Percentiles rank a stretch among this genome's conserved stretches.
phyloP scores from a whole-genome alignment of 2,113 vertebrate genomes.

The Camelus bactrianus region DNA sequence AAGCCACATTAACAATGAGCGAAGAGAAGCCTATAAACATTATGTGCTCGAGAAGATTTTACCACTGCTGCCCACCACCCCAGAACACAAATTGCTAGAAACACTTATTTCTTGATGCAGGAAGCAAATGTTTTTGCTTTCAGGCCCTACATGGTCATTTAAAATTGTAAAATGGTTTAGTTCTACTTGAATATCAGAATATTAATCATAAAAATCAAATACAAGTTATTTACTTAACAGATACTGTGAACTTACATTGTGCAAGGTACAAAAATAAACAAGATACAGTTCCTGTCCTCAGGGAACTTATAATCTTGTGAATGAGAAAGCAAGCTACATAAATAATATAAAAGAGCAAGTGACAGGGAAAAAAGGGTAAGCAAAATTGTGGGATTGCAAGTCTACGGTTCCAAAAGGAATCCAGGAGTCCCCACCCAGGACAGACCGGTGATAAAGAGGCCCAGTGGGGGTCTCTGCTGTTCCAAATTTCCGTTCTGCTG shows the following conservation, averaged over 20 bases:
- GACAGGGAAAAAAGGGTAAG: not conserved
- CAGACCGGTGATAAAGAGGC: not conserved
- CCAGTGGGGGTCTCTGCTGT: not conserved
- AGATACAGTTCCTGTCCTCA: not conserved
- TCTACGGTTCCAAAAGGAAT: not conserved
- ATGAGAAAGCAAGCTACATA: not conserved
- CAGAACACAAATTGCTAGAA: not conserved
- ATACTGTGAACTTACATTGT: not conserved
- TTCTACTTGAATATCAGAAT: constrained; percentile 11
- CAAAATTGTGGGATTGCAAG: too few species aligned
- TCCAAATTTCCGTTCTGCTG: not conserved
- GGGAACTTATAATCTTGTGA: not conserved
- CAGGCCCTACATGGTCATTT: not conserved
- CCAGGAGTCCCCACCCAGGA: not conserved
- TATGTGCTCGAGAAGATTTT: not conserved
- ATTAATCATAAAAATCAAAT: not conserved
- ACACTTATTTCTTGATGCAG: not conserved
- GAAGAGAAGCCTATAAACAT: not conserved
- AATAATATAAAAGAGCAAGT: not conserved
- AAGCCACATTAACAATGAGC: not conserved
- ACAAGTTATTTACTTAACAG: not conserved
- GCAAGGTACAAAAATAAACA: not conserved
- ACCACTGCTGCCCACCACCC: accelerated
- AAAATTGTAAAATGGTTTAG: not conserved
- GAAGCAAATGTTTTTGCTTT: not conserved